Evolutionary conservation across 2,797 vertebrate species (phyloP).

Genomic region (Luscinia megarhynchos): DNA sequence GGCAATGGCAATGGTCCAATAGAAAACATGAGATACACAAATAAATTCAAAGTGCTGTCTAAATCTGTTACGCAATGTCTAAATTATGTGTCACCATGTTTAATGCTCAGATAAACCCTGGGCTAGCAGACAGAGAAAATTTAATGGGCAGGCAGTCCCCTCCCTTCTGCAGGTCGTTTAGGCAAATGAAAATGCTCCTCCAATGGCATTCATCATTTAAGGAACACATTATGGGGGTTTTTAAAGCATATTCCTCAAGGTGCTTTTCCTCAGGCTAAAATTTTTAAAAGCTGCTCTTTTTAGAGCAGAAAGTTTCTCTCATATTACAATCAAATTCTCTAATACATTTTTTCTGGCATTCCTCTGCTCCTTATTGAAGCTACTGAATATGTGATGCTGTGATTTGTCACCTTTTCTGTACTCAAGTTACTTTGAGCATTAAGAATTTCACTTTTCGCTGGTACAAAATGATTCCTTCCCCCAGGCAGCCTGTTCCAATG

Average conservation of each 20-base stretch:
- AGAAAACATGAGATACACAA: neutral
- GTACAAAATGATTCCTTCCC: neutral
- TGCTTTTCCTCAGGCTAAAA: neutral
- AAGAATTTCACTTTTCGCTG: neutral
- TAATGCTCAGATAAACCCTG: neutral
- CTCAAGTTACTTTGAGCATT: neutral
- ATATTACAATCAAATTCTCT: neutral
- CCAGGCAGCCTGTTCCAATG: neutral
- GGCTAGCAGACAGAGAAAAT: neutral
- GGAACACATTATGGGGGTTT: accelerated
- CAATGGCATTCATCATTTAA: neutral
- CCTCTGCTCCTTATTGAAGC: neutral
- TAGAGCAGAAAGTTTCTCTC: neutral
- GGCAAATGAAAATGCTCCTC: neutral
- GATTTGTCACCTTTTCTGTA: neutral
- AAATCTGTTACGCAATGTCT: too few relatives aligned
- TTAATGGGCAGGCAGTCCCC: neutral
- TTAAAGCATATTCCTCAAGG: neutral
- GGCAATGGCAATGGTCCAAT: neutral
- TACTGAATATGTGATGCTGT: neutral
- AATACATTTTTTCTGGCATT: neutral
- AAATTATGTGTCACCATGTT: neutral
- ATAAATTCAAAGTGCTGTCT: neutral
- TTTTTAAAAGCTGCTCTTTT: neutral
- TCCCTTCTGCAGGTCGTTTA: neutral